Evolutionary conservation across 2,113 vertebrate species (phyloP).

Genomic region (Cepphus grylle): DNA sequence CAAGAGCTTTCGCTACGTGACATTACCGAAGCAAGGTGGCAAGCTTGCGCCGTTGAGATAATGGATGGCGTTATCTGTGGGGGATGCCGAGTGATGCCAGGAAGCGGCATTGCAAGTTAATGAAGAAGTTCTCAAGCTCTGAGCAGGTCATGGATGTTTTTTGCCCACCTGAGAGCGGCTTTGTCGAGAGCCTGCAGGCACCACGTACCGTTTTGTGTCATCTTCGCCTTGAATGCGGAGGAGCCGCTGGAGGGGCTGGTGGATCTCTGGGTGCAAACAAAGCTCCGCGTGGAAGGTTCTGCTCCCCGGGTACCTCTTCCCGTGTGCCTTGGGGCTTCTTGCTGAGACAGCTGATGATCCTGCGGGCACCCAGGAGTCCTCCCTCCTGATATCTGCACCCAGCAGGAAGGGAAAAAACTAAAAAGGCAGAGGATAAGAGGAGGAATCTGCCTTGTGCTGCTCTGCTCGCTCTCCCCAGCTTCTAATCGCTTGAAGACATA

Average conservation of each 20-base stretch:
- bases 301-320: neutral
- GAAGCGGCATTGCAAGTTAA: neutral
- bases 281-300: neutral
- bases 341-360: neutral
- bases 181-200: accelerated
- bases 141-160: neutral
- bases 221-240: accelerated
- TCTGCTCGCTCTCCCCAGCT: neutral
- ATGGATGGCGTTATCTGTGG: neutral
- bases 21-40: neutral
- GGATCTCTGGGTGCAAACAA: accelerated
- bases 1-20: neutral
- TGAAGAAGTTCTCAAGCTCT: neutral
- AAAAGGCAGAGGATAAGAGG: neutral
- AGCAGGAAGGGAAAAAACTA: neutral
- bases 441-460: neutral
- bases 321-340: accelerated
- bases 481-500: neutral
- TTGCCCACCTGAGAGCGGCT: neutral
- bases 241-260: neutral
- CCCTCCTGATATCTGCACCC: neutral
- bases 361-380: neutral
- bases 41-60: neutral
- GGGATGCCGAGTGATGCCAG: neutral
- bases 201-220: accelerated